Evolutionary conservation across 1,140 invertebrate species (phyloP).

Genomic region (Neodiprion fabricii): DNA sequence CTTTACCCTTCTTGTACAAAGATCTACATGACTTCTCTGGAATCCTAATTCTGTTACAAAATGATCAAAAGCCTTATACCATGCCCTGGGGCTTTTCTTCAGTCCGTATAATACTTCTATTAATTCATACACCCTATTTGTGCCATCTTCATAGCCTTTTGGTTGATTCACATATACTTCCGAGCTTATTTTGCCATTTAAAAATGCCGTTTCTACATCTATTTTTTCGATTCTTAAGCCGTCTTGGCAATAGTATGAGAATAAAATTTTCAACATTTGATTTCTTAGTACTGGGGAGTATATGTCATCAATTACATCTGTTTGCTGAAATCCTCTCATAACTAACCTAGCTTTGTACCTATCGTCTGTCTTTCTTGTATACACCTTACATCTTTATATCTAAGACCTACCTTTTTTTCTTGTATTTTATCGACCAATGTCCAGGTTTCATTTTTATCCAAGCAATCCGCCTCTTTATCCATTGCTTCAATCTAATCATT

Average conservation of each 20-base stretch:
- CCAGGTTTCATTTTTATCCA: not conserved
- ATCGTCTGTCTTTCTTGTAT: conserved; percentile 12
- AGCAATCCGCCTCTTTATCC: not conserved
- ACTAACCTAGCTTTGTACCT: conserved; percentile 18
- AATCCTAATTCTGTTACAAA: conserved; percentile 27
- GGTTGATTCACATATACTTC: conserved; percentile 44
- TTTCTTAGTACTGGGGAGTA: conserved; percentile 21
- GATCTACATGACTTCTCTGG: conserved; percentile 23
- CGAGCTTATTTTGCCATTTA: conserved; percentile 20
- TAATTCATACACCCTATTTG: conserved; percentile 35
- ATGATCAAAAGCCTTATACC: conserved; percentile 36
- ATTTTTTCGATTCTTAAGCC: conserved; percentile 22
- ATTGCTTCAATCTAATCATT: not conserved
- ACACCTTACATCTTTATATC: not conserved
- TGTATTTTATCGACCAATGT: not conserved
- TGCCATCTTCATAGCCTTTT: conserved; percentile 35
- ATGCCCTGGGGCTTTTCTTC: conserved; percentile 37
- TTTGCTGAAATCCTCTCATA: conserved; percentile 25
- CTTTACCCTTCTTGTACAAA: conserved; percentile 22
- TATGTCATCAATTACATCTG: conserved; percentile 16
- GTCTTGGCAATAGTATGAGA: conserved; percentile 13
- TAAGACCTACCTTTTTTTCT: not conserved
- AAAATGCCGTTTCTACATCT: conserved; percentile 25
- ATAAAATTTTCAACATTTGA: conserved; percentile 23
- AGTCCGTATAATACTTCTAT: conserved; percentile 46